A percentile compares a stretch with the other conserved stretches of the same genome.
Conservation (phyloP, 2,888 invertebrate species). For the Syrphus vitripennis region DNA sequence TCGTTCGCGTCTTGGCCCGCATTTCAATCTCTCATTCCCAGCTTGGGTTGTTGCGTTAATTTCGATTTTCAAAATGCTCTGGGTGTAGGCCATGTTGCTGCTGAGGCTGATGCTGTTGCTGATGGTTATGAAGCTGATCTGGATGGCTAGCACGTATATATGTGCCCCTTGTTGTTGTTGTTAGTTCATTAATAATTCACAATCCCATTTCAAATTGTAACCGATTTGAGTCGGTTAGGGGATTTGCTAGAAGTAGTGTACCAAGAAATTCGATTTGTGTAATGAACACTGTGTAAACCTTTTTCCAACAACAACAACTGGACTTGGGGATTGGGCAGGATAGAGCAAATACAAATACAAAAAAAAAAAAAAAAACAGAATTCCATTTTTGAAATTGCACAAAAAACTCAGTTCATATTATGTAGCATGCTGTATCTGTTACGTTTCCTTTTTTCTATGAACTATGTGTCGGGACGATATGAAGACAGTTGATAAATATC, state of each 20-base stretch:
- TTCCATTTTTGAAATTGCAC: conserved; percentile 65
- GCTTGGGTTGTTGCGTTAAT: conserved; percentile 52
- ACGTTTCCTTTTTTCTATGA: conserved; percentile 35
- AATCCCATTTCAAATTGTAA: conserved; percentile 79
- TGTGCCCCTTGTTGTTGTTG: conserved; percentile 26
- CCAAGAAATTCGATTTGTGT: conserved; percentile 73
- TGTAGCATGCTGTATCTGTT: conserved; percentile 32
- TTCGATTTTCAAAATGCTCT: conserved; percentile 55
- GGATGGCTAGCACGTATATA: conserved; percentile 66
- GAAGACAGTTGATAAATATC: conserved; percentile 77
- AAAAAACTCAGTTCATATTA: neutral
- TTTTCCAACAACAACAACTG: neutral
- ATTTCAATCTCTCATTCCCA: conserved; percentile 31
- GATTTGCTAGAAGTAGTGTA: conserved; percentile 68
- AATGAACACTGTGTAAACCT: conserved; percentile 58
- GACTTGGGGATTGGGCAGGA: conserved; percentile 7
- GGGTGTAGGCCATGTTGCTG: conserved; percentile 58
- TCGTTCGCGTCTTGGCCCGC: conserved; percentile 26
- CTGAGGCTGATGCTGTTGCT: neutral
- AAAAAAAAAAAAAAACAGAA: neutral
- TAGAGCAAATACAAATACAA: neutral
- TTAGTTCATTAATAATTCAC: conserved; percentile 79
- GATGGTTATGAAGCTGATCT: conserved; percentile 39
- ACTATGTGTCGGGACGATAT: conserved; percentile 54
- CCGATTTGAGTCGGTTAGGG: conserved; percentile 78